phyloP scores from a whole-genome alignment of 2,888 invertebrate species.

The Dusona sp. region DNA sequence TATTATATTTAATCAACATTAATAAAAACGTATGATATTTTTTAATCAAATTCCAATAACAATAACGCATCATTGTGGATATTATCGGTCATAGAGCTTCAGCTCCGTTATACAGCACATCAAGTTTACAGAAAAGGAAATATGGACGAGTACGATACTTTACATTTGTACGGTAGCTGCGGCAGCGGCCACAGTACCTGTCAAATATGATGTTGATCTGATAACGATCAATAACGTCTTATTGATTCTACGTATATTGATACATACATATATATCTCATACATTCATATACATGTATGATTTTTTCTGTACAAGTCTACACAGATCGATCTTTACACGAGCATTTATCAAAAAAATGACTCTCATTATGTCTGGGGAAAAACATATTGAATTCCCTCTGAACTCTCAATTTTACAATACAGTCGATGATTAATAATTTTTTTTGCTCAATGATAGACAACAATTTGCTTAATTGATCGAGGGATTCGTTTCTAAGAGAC shows the following conservation, averaged over 20 bases:
- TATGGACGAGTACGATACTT: slow-evolving; percentile 25
- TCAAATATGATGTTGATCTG: slow-evolving; percentile 57
- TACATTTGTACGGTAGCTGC: slow-evolving; percentile 50
- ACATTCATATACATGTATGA: neutral
- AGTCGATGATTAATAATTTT: slow-evolving; percentile 6
- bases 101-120: neutral
- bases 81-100: slow-evolving; percentile 2
- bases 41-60: neutral
- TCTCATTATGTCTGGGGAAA: neutral
- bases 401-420: neutral
- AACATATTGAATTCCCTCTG: neutral
- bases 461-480: neutral
- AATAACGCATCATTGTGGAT: neutral
- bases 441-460: neutral
- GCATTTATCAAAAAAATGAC: neutral
- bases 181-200: slow-evolving; percentile 61
- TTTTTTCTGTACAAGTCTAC: neutral
- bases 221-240: slow-evolving; percentile 62
- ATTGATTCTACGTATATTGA: neutral
- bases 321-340: neutral
- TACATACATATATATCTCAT: slow-evolving; percentile 15
- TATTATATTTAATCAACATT: neutral
- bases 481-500: neutral
- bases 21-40: neutral
- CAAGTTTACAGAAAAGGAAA: neutral